Base-by-base conservation (phyloP, 2,797 vertebrate genomes). In the Trichosurus vulpecula region DNA sequence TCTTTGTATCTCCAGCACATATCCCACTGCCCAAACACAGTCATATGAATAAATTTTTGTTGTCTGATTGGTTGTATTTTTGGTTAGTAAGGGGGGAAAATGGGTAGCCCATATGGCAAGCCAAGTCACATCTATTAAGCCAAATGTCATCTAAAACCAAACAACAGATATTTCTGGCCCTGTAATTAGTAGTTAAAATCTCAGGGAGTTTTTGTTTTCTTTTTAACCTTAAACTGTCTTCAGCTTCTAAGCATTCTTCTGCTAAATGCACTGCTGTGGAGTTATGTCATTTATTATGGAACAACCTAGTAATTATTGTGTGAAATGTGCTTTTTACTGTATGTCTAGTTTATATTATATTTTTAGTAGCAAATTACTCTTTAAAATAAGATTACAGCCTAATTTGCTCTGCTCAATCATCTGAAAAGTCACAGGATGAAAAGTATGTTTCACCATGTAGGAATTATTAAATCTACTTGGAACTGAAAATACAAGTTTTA, bases 161-260 rank as follows among this genome's bases (percentile, higher is more conserved):
- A 94, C 95, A 96, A 93, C 52, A 55, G 94, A 91, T 97, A 97
- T 97, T 97, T 96, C 96, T 95, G 94, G 94, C 92, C 29, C n/a
- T 95, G 55, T 97, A 97, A 98, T 97, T 97, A 97, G 97, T 97
- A 94, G 98, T 96, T 95, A 96, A 97, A 98, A 96, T 0, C 30
- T 90, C 91, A 94, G 97, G 95, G 95, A 95, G 93, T 92, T 96
- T 97, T 98, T 97, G 91, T 93, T 97, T 98, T 96, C 93, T 87
- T 97, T 98, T 97, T 97, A 97, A 95, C 95, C 96, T 97, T 93
- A 97, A 97, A 97, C n/a, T 95, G 93, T 55, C 87, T 94, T 97
- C 89, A 55, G 91, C 74, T 52, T 94, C 91, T 92, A 53, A 41
- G 66, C 95, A 89, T 90, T 93, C 87, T 95, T 55, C 31, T 54